Conservation (phyloP, 53 echinoderm and acorn worm species). For the Pentamera pediparva region DNA sequence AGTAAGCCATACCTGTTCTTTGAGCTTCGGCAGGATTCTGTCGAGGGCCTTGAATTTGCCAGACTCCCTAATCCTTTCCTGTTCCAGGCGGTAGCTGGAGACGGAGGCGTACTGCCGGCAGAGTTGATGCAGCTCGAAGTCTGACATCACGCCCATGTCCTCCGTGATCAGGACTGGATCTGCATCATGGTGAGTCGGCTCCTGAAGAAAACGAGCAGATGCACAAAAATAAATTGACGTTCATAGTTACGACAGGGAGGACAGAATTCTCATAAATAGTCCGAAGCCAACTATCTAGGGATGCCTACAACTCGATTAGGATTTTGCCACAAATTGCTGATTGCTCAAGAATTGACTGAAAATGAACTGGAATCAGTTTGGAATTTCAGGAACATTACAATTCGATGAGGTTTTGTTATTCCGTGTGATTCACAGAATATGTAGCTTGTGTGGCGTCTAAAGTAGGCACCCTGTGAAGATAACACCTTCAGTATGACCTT, state of each 20-base stretch:
- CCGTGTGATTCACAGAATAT: too few species aligned
- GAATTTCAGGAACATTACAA: too few species aligned
- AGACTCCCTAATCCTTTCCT: conserved; percentile 48
- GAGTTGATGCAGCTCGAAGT: conserved; percentile 83
- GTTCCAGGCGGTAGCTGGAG: conserved; percentile 45
- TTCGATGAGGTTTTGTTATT: too few species aligned
- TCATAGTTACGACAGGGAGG: too few species aligned
- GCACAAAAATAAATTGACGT: neutral
- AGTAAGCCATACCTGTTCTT: conserved; percentile 68
- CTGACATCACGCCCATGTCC: conserved; percentile 92
- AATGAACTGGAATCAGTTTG: too few species aligned
- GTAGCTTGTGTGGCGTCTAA: too few species aligned
- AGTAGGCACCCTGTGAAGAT: too few species aligned
- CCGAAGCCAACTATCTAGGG: too few species aligned
- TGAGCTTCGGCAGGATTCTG: conserved; percentile 63
- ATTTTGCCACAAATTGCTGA: too few species aligned
- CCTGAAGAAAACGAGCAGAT: conserved; percentile 40
- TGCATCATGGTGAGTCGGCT: conserved; percentile 88
- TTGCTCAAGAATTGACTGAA: too few species aligned
- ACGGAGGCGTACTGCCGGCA: conserved; percentile 60
- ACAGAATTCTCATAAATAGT: neutral
- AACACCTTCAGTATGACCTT: too few species aligned
- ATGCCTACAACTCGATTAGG: too few species aligned
- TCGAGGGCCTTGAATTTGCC: conserved; percentile 85
- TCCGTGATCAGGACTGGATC: conserved; percentile 75